Conservation (phyloP, 2,113 vertebrate genomes). For the Pluvianellus socialis region DNA sequence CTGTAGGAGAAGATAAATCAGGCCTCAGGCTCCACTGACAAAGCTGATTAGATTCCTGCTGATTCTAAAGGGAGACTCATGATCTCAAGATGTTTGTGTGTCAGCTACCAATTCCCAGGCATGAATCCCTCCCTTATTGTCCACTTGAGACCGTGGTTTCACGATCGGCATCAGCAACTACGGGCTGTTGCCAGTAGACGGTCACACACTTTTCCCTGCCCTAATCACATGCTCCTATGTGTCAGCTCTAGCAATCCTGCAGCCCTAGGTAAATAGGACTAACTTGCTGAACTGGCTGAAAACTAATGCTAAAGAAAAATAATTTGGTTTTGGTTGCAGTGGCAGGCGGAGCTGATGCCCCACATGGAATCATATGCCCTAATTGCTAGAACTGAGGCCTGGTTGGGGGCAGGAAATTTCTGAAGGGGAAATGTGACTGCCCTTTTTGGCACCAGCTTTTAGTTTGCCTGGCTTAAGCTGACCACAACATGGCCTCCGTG, state of each 20-base stretch:
- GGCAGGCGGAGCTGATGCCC: background rate
- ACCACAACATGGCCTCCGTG: background rate
- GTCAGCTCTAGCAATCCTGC: background rate
- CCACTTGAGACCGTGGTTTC: constrained; percentile 8
- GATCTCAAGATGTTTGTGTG: constrained; percentile 20
- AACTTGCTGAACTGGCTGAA: background rate
- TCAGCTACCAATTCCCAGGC: background rate
- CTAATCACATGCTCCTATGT: background rate
- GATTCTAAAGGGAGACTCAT: background rate
- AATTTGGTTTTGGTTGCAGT: background rate
- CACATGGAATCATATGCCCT: background rate
- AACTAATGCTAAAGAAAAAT: background rate
- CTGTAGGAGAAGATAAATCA: constrained; percentile 26
- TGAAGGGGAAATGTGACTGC: background rate
- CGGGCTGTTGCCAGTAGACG: background rate
- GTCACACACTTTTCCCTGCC: background rate
- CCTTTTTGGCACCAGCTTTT: background rate
- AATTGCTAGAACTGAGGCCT: background rate
- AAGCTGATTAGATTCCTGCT: constrained; percentile 44
- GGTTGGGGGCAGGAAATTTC: background rate
- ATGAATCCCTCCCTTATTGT: constrained; percentile 25
- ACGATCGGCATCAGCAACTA: background rate
- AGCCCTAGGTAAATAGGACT: background rate
- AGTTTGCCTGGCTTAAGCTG: background rate
- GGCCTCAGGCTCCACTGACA: background rate